These are phyloP conservation scores for Babyrousa celebensis DNA, from an alignment of 2,797 vertebrate genomes.

Conservation along the genomic window DNA sequence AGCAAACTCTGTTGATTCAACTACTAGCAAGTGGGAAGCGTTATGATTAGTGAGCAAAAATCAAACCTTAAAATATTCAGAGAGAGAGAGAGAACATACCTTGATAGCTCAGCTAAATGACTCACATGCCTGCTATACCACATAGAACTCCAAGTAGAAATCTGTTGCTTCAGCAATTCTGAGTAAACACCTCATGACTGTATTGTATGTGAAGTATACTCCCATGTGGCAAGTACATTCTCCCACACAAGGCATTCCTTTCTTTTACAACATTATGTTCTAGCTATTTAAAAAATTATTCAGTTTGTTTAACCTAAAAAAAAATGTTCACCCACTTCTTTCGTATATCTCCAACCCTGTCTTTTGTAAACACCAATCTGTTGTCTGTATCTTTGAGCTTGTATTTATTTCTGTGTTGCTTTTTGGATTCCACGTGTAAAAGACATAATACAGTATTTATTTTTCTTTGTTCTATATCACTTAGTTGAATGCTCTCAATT, in stretches of 20 bases:
- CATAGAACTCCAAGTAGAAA: not conserved
- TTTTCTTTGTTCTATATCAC: not conserved
- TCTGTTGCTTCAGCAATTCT: not conserved
- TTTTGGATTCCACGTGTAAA: not conserved
- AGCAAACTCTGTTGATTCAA: slow-evolving; percentile 74
- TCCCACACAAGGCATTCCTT: not conserved
- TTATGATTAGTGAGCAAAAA: slow-evolving; percentile 71
- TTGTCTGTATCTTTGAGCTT: not conserved
- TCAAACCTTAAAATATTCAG: slow-evolving; percentile 41
- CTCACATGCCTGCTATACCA: not conserved
- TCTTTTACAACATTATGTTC: not conserved
- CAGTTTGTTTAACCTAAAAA: not conserved
- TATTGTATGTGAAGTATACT: not conserved
- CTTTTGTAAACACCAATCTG: not conserved
- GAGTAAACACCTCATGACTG: not conserved
- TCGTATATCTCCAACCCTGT: not conserved
- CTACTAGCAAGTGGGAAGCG: slow-evolving; percentile 43
- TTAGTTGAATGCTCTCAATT: not conserved
- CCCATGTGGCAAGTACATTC: not conserved
- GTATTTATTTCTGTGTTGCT: not conserved
- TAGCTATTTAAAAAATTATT: not conserved
- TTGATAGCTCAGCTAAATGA: not conserved
- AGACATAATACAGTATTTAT: not conserved
- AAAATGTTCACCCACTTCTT: not conserved
- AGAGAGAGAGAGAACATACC: not conserved